phyloP scores from a whole-genome alignment of 1,140 invertebrate genomes.

The Leptinotarsa texana region DNA sequence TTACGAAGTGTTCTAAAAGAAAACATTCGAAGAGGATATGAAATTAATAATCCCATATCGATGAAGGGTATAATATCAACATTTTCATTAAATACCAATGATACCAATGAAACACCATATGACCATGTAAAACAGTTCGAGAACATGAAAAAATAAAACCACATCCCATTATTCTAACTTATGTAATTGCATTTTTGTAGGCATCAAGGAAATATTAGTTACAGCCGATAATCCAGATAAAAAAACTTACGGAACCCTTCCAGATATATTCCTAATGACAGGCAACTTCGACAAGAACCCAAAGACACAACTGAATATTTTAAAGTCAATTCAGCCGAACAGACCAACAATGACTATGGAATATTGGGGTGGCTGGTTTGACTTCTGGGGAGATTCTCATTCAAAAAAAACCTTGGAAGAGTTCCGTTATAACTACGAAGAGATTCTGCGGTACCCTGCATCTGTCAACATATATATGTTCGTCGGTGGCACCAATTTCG shows the following conservation, averaged over 20 bases:
- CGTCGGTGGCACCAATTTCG: conserved; percentile 72
- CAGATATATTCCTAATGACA: conserved; percentile 44
- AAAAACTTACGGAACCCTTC: conserved; percentile 31
- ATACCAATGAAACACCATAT: no score
- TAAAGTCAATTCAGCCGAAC: conserved; percentile 58
- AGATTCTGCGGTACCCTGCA: conserved; percentile 53
- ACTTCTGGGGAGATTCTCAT: conserved; percentile 52
- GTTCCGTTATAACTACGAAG: conserved; percentile 38
- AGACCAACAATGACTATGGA: conserved; percentile 66
- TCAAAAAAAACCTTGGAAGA: conserved; percentile 32
- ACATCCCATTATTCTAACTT: no score
- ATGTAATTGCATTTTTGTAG: neutral
- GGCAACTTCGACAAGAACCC: conserved; percentile 58
- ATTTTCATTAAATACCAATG: no score
- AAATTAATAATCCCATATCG: neutral
- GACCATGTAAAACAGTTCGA: no score
- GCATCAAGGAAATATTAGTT: conserved; percentile 58
- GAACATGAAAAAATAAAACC: no score
- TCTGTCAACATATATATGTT: conserved; percentile 75
- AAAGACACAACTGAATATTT: conserved; percentile 49
- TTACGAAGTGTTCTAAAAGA: neutral
- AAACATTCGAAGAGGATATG: neutral
- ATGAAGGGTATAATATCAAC: no score
- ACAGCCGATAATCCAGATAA: conserved; percentile 58
- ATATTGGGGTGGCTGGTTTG: conserved; percentile 71